These are phyloP conservation scores for Crotalus helleri DNA, from an alignment of 2,113 vertebrate species.

Conservation along the genomic window DNA sequence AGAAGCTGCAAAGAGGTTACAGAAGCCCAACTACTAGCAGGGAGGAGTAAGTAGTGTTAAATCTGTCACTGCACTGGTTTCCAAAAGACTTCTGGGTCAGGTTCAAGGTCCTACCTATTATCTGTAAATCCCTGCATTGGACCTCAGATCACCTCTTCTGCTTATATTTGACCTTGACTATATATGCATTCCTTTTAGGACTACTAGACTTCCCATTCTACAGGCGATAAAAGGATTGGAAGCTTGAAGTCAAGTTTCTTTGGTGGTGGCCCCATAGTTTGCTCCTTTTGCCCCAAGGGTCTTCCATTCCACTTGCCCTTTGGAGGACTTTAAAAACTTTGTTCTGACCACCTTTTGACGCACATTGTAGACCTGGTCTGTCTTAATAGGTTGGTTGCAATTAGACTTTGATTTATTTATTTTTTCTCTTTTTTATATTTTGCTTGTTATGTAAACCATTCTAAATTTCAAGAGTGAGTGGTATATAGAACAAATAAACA, in stretches of 20 bases:
- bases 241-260: neutral
- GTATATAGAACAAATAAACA: neutral
- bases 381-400: neutral
- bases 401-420: neutral
- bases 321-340: neutral
- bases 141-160: neutral
- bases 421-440: neutral
- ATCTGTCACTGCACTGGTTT: neutral
- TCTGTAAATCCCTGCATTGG: neutral
- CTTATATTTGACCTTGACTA: neutral
- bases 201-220: neutral
- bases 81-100: neutral
- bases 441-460: neutral
- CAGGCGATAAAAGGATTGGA: neutral
- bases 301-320: neutral
- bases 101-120: neutral
- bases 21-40: neutral
- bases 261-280: neutral
- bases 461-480: neutral
- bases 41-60: neutral
- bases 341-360: neutral
- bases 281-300: neutral
- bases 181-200: neutral
- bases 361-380: neutral
- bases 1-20: neutral